Evolutionary conservation across 2,113 vertebrate genomes (phyloP).

Genomic region (Lepidothrix coronata): DNA sequence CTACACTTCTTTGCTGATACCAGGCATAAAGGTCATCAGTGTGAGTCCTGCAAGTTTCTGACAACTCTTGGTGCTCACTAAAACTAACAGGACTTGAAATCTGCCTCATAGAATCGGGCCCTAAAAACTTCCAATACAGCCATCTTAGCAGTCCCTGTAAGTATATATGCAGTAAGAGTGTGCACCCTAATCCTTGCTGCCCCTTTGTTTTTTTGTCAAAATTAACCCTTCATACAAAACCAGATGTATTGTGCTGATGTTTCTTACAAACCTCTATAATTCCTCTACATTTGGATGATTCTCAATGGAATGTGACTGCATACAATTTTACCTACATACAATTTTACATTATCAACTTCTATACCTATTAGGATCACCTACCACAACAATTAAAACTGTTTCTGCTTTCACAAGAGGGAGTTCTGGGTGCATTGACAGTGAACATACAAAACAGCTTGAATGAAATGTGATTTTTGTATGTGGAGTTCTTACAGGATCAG

Average conservation of each 20-base stretch:
- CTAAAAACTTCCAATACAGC: neutral
- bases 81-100: neutral
- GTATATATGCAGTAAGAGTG: rapidly evolving
- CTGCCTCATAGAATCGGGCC: neutral
- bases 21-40: rapidly evolving
- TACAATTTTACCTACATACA: neutral
- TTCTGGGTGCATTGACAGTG: neutral
- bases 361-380: neutral
- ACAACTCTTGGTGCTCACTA: neutral
- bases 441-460: neutral
- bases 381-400: neutral
- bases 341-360: neutral
- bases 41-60: neutral
- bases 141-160: neutral
- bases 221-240: neutral
- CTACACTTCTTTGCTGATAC: neutral
- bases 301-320: neutral
- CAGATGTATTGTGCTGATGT: neutral
- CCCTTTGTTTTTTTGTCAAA: neutral
- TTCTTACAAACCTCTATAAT: neutral
- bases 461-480: neutral
- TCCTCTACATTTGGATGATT: neutral
- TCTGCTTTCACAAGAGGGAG: neutral
- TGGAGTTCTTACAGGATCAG: neutral
- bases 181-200: neutral